Conservation (phyloP, 2,797 vertebrate species). For the Lacerta bilineata region DNA sequence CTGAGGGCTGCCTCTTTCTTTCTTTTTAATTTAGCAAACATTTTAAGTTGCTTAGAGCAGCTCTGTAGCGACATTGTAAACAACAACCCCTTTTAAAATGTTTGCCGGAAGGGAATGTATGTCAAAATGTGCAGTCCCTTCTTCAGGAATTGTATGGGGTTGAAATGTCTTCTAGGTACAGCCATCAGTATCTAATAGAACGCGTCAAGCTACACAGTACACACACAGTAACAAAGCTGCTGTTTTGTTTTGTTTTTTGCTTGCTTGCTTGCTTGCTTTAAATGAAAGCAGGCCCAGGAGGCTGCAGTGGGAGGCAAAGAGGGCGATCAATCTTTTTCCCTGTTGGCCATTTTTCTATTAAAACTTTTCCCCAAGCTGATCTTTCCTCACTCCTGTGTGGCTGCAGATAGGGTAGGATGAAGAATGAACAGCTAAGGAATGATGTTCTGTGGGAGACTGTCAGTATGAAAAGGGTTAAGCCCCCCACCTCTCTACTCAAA, state of each 20-base stretch:
- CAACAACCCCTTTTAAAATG: too few species aligned
- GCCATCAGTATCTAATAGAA: not conserved
- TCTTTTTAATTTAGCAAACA: too few species aligned
- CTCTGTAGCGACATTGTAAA: not conserved
- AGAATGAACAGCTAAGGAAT: not conserved
- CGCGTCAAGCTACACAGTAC: not conserved
- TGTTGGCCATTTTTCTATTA: not conserved
- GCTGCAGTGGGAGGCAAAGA: not conserved
- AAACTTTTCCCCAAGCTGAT: not conserved
- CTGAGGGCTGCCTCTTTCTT: too few species aligned
- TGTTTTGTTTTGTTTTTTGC: not conserved
- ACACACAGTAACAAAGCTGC: not conserved
- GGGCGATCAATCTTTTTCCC: too few species aligned
- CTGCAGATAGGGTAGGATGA: not conserved
- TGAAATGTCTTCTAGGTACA: too few species aligned
- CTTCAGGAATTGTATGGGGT: too few species aligned
- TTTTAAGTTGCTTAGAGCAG: not conserved
- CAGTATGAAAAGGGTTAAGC: not conserved
- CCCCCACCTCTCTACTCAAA: too few species aligned
- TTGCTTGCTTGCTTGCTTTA: not conserved
- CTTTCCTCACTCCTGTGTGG: not conserved
- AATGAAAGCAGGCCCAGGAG: not conserved
- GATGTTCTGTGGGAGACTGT: not conserved
- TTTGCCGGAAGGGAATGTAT: too few species aligned
- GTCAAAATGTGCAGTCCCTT: too few species aligned